These are phyloP conservation scores for Todiramphus chloris DNA, from an alignment of 2,113 vertebrate genomes.

Conservation along the genomic window DNA sequence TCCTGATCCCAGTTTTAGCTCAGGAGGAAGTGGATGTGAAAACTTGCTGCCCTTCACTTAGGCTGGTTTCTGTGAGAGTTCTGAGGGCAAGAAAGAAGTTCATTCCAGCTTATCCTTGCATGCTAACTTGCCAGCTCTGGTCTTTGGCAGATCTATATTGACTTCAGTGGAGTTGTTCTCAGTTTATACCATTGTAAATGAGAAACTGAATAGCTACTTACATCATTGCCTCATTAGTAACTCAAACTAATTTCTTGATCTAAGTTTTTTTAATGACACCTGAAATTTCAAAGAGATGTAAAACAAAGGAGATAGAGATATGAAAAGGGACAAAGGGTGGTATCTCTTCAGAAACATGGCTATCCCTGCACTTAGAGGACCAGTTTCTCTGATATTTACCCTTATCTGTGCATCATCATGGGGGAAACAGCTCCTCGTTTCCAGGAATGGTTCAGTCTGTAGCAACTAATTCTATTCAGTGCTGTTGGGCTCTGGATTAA, in stretches of 20 bases:
- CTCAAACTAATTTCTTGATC: neutral
- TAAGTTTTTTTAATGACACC: neutral
- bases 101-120: neutral
- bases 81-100: neutral
- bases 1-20: neutral
- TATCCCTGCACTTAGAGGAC: neutral
- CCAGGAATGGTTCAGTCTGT: neutral
- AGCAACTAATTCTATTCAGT: neutral
- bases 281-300: neutral
- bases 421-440: neutral
- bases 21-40: neutral
- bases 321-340: neutral
- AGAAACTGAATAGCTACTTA: neutral
- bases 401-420: neutral
- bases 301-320: neutral
- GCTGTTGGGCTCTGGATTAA: neutral
- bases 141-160: neutral
- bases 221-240: neutral
- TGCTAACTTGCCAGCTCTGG: neutral
- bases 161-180: neutral
- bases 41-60: neutral
- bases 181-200: neutral
- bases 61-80: neutral
- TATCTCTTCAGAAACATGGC: neutral
- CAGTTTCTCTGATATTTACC: neutral